Conservation (phyloP, 2,113 vertebrate species). For the Pseudois nayaur region DNA sequence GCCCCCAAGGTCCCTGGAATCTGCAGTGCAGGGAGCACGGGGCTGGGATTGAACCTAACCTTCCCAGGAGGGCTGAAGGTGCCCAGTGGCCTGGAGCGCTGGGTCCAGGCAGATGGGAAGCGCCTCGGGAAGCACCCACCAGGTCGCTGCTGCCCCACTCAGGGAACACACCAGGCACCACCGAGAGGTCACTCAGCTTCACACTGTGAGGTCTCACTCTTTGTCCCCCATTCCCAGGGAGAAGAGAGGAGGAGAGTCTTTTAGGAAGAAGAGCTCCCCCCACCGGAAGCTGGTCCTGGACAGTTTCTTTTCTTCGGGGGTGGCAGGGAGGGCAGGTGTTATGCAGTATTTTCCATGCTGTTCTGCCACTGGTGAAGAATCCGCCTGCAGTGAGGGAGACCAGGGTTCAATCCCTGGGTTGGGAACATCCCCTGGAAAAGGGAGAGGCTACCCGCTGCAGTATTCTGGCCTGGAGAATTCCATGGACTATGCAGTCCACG, state of each 20-base stretch:
- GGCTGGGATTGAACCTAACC: no score
- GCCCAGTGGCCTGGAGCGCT: accelerated
- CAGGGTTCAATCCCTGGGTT: not conserved
- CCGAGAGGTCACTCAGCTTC: accelerated
- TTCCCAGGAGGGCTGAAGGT: not conserved
- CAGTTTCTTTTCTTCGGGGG: not conserved
- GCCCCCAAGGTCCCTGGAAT: not conserved
- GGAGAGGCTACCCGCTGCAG: not conserved
- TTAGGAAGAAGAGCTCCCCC: not conserved
- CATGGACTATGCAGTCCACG: not conserved
- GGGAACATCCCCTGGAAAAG: not conserved
- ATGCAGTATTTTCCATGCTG: not conserved
- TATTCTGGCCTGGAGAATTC: not conserved
- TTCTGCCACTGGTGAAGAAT: not conserved
- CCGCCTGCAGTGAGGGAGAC: not conserved
- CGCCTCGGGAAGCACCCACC: accelerated
- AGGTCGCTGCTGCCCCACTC: accelerated
- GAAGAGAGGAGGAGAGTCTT: not conserved
- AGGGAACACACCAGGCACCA: not conserved
- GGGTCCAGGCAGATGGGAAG: no score
- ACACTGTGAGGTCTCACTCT: accelerated
- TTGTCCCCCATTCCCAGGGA: accelerated
- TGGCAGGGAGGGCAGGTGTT: not conserved
- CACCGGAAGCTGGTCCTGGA: not conserved
- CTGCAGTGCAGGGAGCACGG: accelerated